Percentiles rank a stretch among this genome's conserved stretches.
phyloP scores from a whole-genome alignment of 64 coral and sea anemone genomes.

The Trachythela sp. region DNA sequence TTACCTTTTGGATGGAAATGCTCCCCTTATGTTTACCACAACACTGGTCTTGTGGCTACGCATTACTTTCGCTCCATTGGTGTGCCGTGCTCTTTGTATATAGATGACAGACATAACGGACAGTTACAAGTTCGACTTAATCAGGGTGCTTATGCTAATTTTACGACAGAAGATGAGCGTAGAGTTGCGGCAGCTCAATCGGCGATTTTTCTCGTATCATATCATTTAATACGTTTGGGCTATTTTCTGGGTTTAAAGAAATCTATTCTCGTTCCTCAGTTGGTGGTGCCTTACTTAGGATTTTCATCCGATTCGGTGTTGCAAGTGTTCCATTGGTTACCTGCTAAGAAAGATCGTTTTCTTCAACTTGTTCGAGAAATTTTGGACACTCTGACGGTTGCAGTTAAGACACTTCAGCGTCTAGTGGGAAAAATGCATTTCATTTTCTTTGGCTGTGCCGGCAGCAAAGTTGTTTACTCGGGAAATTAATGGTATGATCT shows the following conservation, averaged over 20 bases:
- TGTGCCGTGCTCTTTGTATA: not conserved
- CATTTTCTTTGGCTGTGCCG: slow-evolving; percentile 29
- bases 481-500: slow-evolving; percentile 27
- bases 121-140: not conserved
- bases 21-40: not conserved
- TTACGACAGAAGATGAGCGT: not conserved
- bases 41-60: not conserved
- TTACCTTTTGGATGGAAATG: not conserved
- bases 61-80: not conserved
- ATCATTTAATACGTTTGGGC: not conserved
- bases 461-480: slow-evolving; percentile 37
- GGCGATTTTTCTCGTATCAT: not conserved
- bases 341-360: not conserved
- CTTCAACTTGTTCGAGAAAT: not conserved
- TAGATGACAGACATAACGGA: not conserved
- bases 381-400: not conserved
- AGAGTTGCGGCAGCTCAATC: not conserved
- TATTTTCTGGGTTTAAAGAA: too few relatives aligned
- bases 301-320: too few relatives aligned
- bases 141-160: not conserved
- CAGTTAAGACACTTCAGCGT: not conserved
- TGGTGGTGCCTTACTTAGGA: too few relatives aligned
- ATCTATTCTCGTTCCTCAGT: too few relatives aligned
- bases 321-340: not conserved
- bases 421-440: not conserved